Evolutionary conservation across 2,888 invertebrate genomes (phyloP).

Genomic region (Pteria penguin): DNA sequence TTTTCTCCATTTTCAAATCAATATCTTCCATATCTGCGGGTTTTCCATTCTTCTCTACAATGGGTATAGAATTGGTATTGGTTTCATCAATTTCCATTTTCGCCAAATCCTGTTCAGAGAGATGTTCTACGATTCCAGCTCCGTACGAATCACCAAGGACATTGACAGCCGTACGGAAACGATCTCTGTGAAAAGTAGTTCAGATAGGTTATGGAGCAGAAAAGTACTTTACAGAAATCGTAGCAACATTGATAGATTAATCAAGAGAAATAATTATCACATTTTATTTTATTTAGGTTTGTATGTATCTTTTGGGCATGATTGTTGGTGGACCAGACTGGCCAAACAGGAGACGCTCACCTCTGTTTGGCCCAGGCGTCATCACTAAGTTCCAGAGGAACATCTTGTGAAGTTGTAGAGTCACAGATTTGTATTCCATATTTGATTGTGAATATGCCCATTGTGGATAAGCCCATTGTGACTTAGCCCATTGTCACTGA

Average conservation of each 20-base stretch:
- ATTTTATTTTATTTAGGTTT: too few species aligned
- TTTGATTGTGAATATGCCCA: too few species aligned
- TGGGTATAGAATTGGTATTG: not conserved
- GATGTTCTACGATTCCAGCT: slow-evolving; percentile 57
- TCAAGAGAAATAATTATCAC: not conserved
- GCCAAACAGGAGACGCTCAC: too few species aligned
- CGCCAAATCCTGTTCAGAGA: slow-evolving; percentile 50
- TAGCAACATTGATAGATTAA: not conserved
- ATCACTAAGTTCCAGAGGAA: too few species aligned
- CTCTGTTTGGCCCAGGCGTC: too few species aligned
- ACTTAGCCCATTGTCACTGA: too few species aligned
- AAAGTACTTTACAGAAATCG: not conserved
- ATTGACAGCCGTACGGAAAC: slow-evolving; percentile 60
- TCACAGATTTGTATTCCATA: too few species aligned
- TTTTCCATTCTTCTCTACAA: not conserved
- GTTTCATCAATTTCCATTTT: slow-evolving; percentile 28
- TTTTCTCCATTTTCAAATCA: not conserved
- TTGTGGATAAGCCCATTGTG: too few species aligned
- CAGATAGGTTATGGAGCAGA: not conserved
- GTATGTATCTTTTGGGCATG: too few species aligned
- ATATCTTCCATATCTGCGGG: slow-evolving; percentile 8
- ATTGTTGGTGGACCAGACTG: too few species aligned
- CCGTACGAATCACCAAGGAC: slow-evolving; percentile 61
- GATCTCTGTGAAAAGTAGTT: slow-evolving; percentile 49
- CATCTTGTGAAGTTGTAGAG: too few species aligned